Evolutionary conservation across 2,797 vertebrate genomes (phyloP).

Genomic region (Margarornis squamiger): DNA sequence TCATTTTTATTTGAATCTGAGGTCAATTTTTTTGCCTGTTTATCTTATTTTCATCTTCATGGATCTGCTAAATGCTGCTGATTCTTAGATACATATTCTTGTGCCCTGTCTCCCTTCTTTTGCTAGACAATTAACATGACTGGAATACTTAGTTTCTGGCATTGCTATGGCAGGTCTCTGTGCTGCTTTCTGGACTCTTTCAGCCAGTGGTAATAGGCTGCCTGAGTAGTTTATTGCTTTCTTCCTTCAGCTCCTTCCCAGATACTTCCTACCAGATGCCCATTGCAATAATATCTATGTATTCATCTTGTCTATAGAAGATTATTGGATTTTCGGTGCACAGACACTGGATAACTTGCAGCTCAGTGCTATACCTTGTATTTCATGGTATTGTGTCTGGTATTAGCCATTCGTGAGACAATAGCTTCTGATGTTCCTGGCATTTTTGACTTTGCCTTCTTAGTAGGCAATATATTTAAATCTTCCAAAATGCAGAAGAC

Average conservation of each 20-base stretch:
- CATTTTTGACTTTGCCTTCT: background rate
- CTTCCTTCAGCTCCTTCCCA: background rate
- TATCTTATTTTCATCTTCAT: background rate
- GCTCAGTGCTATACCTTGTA: background rate
- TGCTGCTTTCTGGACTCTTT: background rate
- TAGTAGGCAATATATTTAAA: background rate
- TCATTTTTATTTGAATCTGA: background rate
- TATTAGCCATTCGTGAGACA: background rate
- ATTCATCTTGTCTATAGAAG: background rate
- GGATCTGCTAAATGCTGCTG: background rate
- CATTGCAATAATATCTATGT: background rate
- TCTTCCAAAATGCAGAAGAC: background rate
- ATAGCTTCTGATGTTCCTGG: background rate
- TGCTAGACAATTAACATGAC: background rate
- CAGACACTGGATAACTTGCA: background rate
- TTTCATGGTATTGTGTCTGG: background rate
- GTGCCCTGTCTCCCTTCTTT: background rate
- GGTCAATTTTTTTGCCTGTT: background rate
- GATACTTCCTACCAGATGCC: background rate
- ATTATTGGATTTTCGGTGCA: background rate
- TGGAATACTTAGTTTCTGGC: background rate
- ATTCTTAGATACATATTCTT: rapidly evolving
- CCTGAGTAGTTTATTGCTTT: background rate
- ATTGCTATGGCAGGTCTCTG: background rate
- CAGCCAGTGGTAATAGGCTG: background rate